Evolutionary conservation across 2,888 invertebrate species (phyloP).

Genomic region (Drosophila atroscutellata): DNA sequence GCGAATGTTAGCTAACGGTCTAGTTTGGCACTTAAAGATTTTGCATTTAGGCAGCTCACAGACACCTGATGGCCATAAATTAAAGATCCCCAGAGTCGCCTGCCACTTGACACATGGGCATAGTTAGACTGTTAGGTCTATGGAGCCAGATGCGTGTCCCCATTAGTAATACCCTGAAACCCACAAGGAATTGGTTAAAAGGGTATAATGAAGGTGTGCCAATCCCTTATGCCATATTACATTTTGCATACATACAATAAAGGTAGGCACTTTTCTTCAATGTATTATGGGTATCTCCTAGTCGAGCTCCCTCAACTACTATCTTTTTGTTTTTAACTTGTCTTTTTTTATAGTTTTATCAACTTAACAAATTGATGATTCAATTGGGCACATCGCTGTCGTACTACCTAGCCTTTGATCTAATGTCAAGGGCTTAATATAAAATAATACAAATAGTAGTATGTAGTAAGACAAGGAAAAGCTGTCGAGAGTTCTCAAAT

Average conservation of each 20-base stretch:
- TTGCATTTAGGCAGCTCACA: constrained; percentile 35
- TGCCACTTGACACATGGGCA: constrained; percentile 60
- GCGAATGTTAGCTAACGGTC: constrained; percentile 27
- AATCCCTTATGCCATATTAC: neutral
- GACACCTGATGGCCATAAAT: constrained; percentile 70
- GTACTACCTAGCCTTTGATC: neutral
- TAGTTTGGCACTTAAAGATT: constrained; percentile 31
- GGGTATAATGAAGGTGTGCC: neutral
- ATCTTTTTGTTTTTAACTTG: neutral
- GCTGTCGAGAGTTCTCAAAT: neutral
- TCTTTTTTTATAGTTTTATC: constrained; percentile 3
- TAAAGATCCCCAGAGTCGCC: constrained; percentile 32
- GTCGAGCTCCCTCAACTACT: neutral
- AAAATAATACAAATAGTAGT: neutral
- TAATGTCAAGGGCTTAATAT: neutral
- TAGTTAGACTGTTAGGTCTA: constrained; percentile 18
- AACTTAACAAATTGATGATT: constrained; percentile 62
- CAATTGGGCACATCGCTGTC: constrained; percentile 15
- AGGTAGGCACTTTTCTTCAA: neutral
- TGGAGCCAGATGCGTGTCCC: constrained; percentile 29
- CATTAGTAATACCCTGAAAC: neutral
- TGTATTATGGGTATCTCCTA: neutral
- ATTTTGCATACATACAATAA: neutral
- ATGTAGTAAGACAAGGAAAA: neutral
- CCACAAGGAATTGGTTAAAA: neutral